A percentile compares a stretch with the other conserved stretches of the same genome.
These are phyloP conservation scores for Panulirus ornatus DNA, from an alignment of 1,140 invertebrate genomes.

Conservation along the genomic window DNA sequence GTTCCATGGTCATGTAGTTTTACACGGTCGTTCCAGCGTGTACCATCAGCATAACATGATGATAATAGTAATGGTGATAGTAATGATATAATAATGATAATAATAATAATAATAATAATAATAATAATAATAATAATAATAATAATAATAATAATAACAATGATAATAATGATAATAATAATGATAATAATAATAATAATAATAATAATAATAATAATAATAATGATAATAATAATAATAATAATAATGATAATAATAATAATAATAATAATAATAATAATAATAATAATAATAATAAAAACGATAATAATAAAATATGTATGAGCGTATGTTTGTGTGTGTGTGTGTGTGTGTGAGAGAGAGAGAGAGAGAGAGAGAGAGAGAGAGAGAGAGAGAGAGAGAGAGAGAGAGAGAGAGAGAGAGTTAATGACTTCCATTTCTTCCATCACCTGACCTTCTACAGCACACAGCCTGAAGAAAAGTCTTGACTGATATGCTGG, in stretches of 20 bases:
- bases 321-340: too few species aligned
- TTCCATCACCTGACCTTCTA: too few species aligned
- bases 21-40: too few species aligned
- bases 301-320: too few species aligned
- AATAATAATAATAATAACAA: neutral
- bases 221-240: constrained; percentile 11
- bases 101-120: neutral
- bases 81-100: too few species aligned
- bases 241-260: too few species aligned
- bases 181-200: constrained; percentile 11
- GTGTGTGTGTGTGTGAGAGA: neutral
- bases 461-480: too few species aligned
- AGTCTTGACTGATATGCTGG: too few species aligned
- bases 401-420: neutral
- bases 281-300: neutral
- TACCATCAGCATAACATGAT: too few species aligned
- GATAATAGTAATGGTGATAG: too few species aligned
- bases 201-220: constrained; percentile 14
- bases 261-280: constrained; percentile 14
- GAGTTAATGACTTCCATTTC: too few species aligned
- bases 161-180: neutral
- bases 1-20: too few species aligned
- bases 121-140: neutral
- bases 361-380: neutral
- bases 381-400: neutral